Evolutionary conservation across 2,113 vertebrate genomes (phyloP).

Genomic region (Pyxicephalus adspersus): DNA sequence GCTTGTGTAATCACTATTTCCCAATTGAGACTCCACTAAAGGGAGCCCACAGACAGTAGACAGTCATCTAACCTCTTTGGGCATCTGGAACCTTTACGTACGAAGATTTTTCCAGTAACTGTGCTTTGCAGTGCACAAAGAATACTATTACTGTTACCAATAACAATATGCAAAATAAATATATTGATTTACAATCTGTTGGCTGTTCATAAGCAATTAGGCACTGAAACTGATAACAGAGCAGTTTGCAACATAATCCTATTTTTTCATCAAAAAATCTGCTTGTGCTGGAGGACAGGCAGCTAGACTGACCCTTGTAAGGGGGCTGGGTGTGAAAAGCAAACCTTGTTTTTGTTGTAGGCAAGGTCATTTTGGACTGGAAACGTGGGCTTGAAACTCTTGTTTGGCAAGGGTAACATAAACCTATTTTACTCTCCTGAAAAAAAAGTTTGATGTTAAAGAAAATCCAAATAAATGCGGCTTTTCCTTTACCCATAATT

Average conservation of each 20-base stretch:
- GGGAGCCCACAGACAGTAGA: too few relatives aligned
- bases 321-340: slow-evolving; percentile 13
- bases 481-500: background rate
- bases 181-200: too few relatives aligned
- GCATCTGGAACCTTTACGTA: too few relatives aligned
- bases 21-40: too few relatives aligned
- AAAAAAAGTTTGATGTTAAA: background rate
- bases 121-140: too few relatives aligned
- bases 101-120: too few relatives aligned
- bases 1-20: too few relatives aligned
- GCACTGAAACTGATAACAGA: background rate
- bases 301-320: background rate
- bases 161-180: too few relatives aligned
- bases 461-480: background rate
- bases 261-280: background rate
- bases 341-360: slow-evolving; percentile 20
- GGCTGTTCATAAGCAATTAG: background rate
- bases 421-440: background rate
- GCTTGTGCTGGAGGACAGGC: background rate
- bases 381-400: background rate
- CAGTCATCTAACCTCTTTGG: too few relatives aligned
- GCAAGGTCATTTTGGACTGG: slow-evolving; percentile 14
- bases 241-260: background rate
- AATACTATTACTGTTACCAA: too few relatives aligned
- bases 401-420: slow-evolving; percentile 9